Evolutionary conservation across 2,888 invertebrate species (phyloP), one percentile per base, ranked within the genome.

Genomic region (Lasioglossum morio): DNA sequence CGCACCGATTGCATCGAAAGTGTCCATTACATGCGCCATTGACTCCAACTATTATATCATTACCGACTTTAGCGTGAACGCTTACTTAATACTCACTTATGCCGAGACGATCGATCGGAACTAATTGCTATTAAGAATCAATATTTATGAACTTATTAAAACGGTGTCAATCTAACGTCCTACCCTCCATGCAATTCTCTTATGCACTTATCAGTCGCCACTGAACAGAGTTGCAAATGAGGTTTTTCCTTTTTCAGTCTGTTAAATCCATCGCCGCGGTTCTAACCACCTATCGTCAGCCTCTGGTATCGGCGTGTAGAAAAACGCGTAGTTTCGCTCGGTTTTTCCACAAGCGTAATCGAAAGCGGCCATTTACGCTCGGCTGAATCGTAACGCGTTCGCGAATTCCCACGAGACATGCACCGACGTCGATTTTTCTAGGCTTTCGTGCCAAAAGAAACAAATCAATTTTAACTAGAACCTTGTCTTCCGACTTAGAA

Each of bases 361-460:
- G 43, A 40, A 23, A 48, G 40, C 4, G n/a, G 70, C 40, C n/a
- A 40, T 84, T 69, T 72, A 84, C 73, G 76, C 69, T 79, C 78
- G 46, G 19, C 46, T 72, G 77, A 46, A 78, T 30, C 78, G 60
- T 46, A 37, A 27, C 46, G 81, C 70, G 46, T 69, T 77, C 57
- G 27, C 30, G 43, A 78, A 82, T 46, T 60, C 37, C 46, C 14
- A 10, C 16, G 34, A 16, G 16, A 23, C 34, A 34, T 70, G 85
- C 70, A 78, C 76, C 34, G 27, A 30, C 30, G 23, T 3, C 37
- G 69, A 23, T 23, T 78, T 79, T 76, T 70, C 34, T 4, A 53
- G 10, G 10, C 14, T 16, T 72, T 76, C 53, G 16, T 5, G 30
- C 63, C 5, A 1, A 46, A 16, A 19, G 8, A 63, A 19, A 43